Evolutionary conservation across 1,140 invertebrate genomes (phyloP), one percentile per base, ranked within the genome.

Genomic region (Trigoniulus corallinus): DNA sequence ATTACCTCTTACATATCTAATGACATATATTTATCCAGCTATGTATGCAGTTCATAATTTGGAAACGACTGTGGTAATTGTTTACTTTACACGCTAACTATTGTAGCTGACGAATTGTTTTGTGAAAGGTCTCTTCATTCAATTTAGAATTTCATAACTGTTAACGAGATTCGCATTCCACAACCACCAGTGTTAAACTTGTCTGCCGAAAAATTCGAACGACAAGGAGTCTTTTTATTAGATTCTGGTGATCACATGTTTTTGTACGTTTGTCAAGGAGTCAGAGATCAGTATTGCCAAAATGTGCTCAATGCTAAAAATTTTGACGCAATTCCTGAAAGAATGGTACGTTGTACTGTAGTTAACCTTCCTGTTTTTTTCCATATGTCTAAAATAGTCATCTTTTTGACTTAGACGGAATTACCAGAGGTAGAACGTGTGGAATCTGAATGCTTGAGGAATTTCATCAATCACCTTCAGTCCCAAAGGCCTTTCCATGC

Each of bases 21-120:
- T 97, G 58, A 82, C 88, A 57, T 74, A 73, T 47, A 76, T 97
- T 52, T 95, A 97, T 74, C 94, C 95, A 10, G 82, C 89, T 67
- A 71, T 99, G 34, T 98, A 96, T 70, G 79, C 88, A 4, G 66
- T 99, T 40, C 87, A 95, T 66, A 67, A 67, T 55, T 70, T 93
- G 23, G 75, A 78, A 41, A 56, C 23, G 21, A 7, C 18, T 10
- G 21, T 44, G 4, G 21, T 7, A 44, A 7, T 44, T 7, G 18
- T 44, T 20, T 34, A 34, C 15, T 34, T 34, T 34, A 34, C 7
- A 34, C 15, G 7, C 15, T 7, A 15, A 34, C 29, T 34, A 15
- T 34, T 34, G 29, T 34, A 7, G 7, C 15, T 34, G 15, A 7
- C 7, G 29, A 34, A 34, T 15, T 34, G 29, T 15, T 7, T 34